These are phyloP conservation scores for Macrotus californicus DNA, from an alignment of 2,113 vertebrate species.

Conservation along the genomic window DNA sequence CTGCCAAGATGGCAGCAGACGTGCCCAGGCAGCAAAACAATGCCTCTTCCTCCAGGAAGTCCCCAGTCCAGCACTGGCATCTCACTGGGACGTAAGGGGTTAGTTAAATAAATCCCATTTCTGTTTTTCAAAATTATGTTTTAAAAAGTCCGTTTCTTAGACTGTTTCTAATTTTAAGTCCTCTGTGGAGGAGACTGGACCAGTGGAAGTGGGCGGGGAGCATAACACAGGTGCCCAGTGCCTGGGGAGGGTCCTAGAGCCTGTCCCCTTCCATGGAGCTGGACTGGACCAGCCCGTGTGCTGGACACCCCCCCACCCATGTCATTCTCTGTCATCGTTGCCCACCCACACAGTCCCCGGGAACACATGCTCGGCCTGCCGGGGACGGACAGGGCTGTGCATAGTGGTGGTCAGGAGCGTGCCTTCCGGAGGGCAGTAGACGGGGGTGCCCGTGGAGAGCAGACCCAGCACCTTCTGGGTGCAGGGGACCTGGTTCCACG, in stretches of 20 bases:
- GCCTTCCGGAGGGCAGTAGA: no score
- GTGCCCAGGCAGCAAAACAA: rapidly evolving
- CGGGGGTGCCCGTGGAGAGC: no score
- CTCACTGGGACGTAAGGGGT: not conserved
- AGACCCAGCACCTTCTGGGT: no score
- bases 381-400: no score
- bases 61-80: rapidly evolving
- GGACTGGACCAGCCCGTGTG: rapidly evolving
- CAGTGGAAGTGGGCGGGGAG: rapidly evolving
- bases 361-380: no score
- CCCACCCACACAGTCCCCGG: no score
- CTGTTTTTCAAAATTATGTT: not conserved
- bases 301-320: no score
- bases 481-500: no score
- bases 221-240: rapidly evolving
- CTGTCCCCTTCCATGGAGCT: rapidly evolving
- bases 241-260: rapidly evolving
- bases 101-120: not conserved
- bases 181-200: not conserved
- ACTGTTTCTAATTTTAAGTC: not conserved
- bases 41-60: rapidly evolving
- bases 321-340: no score
- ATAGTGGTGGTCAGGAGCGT: no score
- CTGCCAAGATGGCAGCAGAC: rapidly evolving
- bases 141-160: not conserved